Evolutionary conservation across 2,113 vertebrate species (phyloP).

Genomic region (Nestor notabilis): DNA sequence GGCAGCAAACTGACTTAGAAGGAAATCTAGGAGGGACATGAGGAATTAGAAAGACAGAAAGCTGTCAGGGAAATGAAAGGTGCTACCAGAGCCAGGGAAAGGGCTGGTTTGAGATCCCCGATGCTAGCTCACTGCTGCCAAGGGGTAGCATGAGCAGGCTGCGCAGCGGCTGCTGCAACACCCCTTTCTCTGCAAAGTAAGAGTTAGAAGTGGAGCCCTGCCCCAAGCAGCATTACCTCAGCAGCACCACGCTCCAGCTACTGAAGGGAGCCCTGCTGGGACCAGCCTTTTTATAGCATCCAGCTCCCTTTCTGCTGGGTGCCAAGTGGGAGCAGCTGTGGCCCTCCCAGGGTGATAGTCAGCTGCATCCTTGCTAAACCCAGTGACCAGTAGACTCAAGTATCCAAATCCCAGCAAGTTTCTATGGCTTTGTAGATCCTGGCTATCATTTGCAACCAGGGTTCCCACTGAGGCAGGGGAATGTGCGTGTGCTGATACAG

Average conservation of each 20-base stretch:
- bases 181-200: background rate
- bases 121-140: accelerated
- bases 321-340: background rate
- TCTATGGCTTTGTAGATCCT: background rate
- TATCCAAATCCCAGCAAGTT: background rate
- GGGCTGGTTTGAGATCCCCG: background rate
- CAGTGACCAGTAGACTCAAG: background rate
- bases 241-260: background rate
- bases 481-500: background rate
- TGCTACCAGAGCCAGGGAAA: background rate
- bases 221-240: background rate
- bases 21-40: background rate
- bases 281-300: background rate
- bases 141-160: background rate
- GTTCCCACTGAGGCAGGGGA: background rate
- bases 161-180: background rate
- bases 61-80: background rate
- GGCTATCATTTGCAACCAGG: background rate
- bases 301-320: background rate
- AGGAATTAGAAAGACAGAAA: background rate
- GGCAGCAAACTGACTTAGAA: background rate
- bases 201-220: background rate
- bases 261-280: accelerated
- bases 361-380: background rate
- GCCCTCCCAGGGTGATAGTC: background rate